Conservation (phyloP, 2,113 vertebrate genomes). For the Microtus oregoni region DNA sequence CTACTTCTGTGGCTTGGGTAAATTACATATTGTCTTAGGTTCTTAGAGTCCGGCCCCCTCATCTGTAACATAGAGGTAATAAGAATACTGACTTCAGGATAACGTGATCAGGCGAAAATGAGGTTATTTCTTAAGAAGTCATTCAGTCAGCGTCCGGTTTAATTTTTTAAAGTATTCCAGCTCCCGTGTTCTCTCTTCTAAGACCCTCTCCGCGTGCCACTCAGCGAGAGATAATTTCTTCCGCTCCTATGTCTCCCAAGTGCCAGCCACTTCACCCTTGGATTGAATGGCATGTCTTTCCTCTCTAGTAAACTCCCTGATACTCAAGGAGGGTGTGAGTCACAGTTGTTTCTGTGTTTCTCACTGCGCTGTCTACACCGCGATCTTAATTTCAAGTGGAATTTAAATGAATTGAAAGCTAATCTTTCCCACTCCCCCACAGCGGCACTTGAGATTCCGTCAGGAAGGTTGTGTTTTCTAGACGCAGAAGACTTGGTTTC, state of each 20-base stretch:
- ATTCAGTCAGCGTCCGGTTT: background rate
- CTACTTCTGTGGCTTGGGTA: background rate
- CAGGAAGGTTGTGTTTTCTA: constrained; percentile 1
- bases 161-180: constrained; percentile 1
- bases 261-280: background rate
- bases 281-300: background rate
- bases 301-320: constrained; percentile 10
- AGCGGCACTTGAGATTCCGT: constrained; percentile 38
- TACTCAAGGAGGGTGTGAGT: constrained; percentile 12
- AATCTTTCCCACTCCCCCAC: constrained; percentile 31
- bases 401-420: constrained; percentile 59
- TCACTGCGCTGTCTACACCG: constrained; percentile 40
- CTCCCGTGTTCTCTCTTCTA: background rate
- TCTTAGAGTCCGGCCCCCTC: background rate
- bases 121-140: constrained; percentile 10
- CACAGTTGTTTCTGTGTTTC: constrained; percentile 60
- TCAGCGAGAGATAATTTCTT: constrained; percentile 30
- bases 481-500: background rate
- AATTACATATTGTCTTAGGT: constrained; percentile 15
- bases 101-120: constrained; percentile 7
- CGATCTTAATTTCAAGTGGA: constrained; percentile 61
- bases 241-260: background rate
- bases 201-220: background rate
- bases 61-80: constrained; percentile 42
- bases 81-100: constrained; percentile 24